Evolutionary conservation across 2,113 vertebrate genomes (phyloP), one percentile per base, ranked within the genome.

Genomic region (Pelobates fuscus): DNA sequence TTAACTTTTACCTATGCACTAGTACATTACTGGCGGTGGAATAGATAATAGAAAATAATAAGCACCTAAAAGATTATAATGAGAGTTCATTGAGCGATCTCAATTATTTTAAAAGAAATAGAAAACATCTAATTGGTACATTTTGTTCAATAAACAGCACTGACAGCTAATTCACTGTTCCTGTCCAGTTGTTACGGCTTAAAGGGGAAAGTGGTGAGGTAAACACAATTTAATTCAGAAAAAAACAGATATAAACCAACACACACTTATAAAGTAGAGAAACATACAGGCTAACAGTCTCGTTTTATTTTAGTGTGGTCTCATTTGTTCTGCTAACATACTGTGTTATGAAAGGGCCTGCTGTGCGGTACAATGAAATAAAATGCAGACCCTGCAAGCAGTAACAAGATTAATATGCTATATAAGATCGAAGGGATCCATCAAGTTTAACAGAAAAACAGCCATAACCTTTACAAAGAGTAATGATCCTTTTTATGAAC

Each of bases 301-400:
- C 8, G 10, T n/a, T 32, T 20, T 55, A 62, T 30, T 62, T 37
- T 62, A 62, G 60, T 62, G 60, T 62, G 60, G 27, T 62, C 60
- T 62, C 15, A 62, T 62, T 37, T 62, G 60, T 30, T n/a, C 26
- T 62, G 60, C 27, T 32, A 62, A 62, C 58, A 60, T 29, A 60
- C 27, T 37, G n/a, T 12, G 14, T 30, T 61, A 30, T 61, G 17
- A 21, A 62, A 32, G 52, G 60, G 60, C 27, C 60, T 62, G 60
- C 27, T 37, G 60, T 62, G 60, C 29, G 20, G 30, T 62, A 62
- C 15, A 37, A n/a, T 37, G 29, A 32, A 62, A 62, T 62, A 62
- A 62, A 62, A 30, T 20, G n/a, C 27, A 32, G 27, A 20, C 26
- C 60, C 27, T 8, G 27, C 60, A 18, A 62, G 60, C 18, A 62